Percentiles rank a stretch among this genome's conserved stretches.
phyloP scores from a whole-genome alignment of 2,797 vertebrate species.

The Phalloptychus januarius region DNA sequence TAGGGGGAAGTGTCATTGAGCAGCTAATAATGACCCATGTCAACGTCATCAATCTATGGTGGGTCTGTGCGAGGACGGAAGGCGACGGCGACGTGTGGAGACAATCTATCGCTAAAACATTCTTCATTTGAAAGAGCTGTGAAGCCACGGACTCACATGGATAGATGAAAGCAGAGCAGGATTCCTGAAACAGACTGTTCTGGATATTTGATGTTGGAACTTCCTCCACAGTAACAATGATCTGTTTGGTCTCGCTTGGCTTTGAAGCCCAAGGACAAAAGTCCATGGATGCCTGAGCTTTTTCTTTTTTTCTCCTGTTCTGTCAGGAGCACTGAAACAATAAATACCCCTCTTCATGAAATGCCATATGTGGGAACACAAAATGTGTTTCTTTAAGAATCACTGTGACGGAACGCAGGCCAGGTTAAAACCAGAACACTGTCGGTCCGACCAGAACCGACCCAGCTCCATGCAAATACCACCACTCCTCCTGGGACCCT shows the following conservation, averaged over 20 bases:
- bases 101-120: constrained; percentile 22
- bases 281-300: constrained; percentile 72
- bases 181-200: constrained; percentile 44
- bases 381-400: constrained; percentile 7
- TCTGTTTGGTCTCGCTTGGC: constrained; percentile 70
- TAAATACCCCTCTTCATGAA: constrained; percentile 75
- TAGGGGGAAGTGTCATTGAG: constrained; percentile 67
- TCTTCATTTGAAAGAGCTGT: constrained; percentile 3
- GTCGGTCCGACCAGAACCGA: neutral
- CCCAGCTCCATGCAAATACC: neutral
- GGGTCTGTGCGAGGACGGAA: constrained; percentile 25
- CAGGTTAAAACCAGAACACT: neutral
- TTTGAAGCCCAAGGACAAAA: constrained; percentile 80
- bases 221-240: constrained; percentile 70
- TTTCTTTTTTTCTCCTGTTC: constrained; percentile 62
- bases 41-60: constrained; percentile 67
- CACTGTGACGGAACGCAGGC: neutral
- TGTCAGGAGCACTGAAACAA: constrained; percentile 67
- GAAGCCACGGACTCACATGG: constrained; percentile 26
- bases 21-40: constrained; percentile 74
- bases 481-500: neutral
- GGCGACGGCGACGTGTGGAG: neutral
- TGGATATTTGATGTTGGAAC: constrained; percentile 51
- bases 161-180: constrained; percentile 5
- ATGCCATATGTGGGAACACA: constrained; percentile 69